phyloP scores from a whole-genome alignment of 2,888 invertebrate species.

The Mesochorus sp. region DNA sequence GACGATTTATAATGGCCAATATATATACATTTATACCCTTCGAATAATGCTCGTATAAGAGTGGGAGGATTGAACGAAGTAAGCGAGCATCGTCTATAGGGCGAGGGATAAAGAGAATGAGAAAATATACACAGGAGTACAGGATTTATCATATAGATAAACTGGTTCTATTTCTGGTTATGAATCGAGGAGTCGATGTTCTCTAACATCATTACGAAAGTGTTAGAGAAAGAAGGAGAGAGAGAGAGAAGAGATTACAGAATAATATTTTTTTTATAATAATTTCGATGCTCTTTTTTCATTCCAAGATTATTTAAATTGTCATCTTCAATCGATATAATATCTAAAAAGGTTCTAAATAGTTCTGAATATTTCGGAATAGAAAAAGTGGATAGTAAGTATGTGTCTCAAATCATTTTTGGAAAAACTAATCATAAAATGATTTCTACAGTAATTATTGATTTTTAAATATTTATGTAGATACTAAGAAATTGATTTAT shows the following conservation, averaged over 20 bases:
- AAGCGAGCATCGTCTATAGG: neutral
- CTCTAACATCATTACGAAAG: slow-evolving; percentile 40
- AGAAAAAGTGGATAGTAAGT: too few relatives aligned
- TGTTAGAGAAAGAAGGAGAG: slow-evolving; percentile 19
- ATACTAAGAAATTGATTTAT: too few relatives aligned
- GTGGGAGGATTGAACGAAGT: slow-evolving; percentile 29
- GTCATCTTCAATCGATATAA: too few relatives aligned
- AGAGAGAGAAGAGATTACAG: neutral
- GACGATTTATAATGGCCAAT: slow-evolving; percentile 63
- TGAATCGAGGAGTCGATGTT: slow-evolving; percentile 45
- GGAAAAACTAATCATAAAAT: too few relatives aligned
- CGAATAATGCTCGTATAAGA: slow-evolving; percentile 15
- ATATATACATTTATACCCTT: slow-evolving; percentile 45
- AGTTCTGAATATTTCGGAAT: too few relatives aligned
- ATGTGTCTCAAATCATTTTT: too few relatives aligned
- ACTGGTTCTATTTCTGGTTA: slow-evolving; percentile 65
- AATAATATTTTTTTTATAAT: neutral
- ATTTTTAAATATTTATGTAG: too few relatives aligned
- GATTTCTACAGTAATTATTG: too few relatives aligned
- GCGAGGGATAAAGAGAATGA: neutral
- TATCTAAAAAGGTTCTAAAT: too few relatives aligned
- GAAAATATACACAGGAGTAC: slow-evolving; percentile 28
- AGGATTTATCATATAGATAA: slow-evolving; percentile 62
- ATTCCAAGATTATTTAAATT: neutral
- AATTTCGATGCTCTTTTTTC: neutral